Evolutionary conservation across 2,113 vertebrate species (phyloP).

Genomic region (Caranx melampygus): DNA sequence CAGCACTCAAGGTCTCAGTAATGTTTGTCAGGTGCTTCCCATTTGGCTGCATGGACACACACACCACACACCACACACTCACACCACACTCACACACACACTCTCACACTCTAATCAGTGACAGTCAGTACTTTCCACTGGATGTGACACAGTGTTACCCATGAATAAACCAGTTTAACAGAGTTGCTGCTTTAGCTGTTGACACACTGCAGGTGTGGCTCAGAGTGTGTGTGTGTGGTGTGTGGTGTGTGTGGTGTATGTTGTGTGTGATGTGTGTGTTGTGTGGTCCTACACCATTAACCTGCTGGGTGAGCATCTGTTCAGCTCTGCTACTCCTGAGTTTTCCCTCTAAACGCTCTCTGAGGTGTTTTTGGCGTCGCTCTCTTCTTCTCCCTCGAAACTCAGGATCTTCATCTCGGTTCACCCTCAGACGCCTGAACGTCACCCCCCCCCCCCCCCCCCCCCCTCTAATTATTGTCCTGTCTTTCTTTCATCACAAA

Average conservation of each 20-base stretch:
- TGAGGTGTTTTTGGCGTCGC: too few species aligned
- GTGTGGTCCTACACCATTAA: slow-evolving; percentile 23
- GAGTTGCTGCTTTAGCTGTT: slow-evolving; percentile 35
- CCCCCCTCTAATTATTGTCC: neutral
- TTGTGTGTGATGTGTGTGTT: slow-evolving; percentile 38
- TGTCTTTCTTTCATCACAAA: neutral
- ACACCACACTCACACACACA: slow-evolving; percentile 40
- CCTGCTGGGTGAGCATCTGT: slow-evolving; percentile 52
- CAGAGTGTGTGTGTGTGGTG: slow-evolving; percentile 21
- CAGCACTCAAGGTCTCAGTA: slow-evolving; percentile 16
- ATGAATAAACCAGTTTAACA: slow-evolving; percentile 64
- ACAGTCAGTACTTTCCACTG: slow-evolving; percentile 52
- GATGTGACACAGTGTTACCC: slow-evolving; percentile 22
- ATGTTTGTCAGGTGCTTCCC: slow-evolving; percentile 66
- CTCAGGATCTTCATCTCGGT: slow-evolving; percentile 4
- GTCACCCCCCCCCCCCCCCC: neutral
- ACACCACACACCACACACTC: slow-evolving; percentile 17
- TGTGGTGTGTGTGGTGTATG: slow-evolving; percentile 4
- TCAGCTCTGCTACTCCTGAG: slow-evolving; percentile 6
- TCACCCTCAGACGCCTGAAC: neutral
- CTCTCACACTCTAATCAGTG: slow-evolving; percentile 34
- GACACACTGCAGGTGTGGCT: slow-evolving; percentile 34
- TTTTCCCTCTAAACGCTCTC: neutral
- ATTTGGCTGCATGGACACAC: slow-evolving; percentile 39
- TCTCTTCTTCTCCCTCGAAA: neutral